Conservation (phyloP, 2,888 invertebrate genomes). For the Podotricha telesiphe region DNA sequence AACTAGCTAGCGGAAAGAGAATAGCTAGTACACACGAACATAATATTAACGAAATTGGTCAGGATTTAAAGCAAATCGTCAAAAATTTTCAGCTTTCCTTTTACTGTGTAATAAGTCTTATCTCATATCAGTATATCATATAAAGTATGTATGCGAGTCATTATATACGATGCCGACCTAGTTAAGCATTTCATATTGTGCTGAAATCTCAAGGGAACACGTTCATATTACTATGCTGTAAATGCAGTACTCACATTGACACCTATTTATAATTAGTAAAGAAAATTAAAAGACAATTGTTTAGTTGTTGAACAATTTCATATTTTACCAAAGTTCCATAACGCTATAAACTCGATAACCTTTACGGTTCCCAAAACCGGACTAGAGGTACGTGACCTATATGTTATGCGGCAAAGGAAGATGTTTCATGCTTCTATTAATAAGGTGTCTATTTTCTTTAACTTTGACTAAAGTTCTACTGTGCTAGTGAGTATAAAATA, state of each 20-base stretch:
- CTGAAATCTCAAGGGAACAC: background rate
- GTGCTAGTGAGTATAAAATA: background rate
- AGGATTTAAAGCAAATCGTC: slow-evolving; percentile 11
- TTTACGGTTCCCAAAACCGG: slow-evolving; percentile 55
- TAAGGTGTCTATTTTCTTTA: slow-evolving; percentile 48
- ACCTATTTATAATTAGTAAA: background rate
- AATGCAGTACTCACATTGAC: background rate
- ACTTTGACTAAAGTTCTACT: slow-evolving; percentile 9
- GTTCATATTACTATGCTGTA: slow-evolving; percentile 2
- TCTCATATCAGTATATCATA: background rate
- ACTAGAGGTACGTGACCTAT: slow-evolving; percentile 69
- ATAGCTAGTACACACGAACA: slow-evolving; percentile 9
- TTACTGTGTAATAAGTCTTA: no score
- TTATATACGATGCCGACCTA: slow-evolving; percentile 1
- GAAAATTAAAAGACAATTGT: background rate
- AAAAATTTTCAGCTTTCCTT: background rate
- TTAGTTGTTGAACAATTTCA: background rate
- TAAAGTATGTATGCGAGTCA: background rate
- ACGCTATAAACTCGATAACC: slow-evolving; percentile 37
- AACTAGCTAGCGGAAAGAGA: slow-evolving; percentile 33
- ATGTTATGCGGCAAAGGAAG: slow-evolving; percentile 52
- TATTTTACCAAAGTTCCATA: slow-evolving; percentile 12
- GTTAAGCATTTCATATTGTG: background rate
- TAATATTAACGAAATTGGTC: slow-evolving; percentile 4
- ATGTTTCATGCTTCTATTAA: slow-evolving; percentile 49